phyloP scores from a whole-genome alignment of 2,113 vertebrate genomes.

The Megaptera novaeangliae region DNA sequence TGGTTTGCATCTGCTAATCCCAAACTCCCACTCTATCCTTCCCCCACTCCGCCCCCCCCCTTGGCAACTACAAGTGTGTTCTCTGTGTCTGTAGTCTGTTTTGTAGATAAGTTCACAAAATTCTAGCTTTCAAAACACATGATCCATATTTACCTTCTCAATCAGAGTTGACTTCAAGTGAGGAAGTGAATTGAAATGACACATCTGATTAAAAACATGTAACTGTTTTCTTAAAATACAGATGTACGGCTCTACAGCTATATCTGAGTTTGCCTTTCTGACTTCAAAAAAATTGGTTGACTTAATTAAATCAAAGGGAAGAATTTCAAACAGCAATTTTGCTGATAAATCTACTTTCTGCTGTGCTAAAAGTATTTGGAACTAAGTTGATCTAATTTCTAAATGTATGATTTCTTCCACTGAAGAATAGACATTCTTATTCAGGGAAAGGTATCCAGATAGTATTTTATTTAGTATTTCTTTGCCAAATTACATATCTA shows the following conservation, averaged over 20 bases:
- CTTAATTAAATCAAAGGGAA: background rate
- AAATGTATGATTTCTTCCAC: background rate
- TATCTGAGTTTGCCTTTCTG: background rate
- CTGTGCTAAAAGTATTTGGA: background rate
- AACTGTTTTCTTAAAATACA: background rate
- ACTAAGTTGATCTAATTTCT: constrained; percentile 7
- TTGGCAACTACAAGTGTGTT: background rate
- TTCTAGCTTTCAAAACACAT: background rate
- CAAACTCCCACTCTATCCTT: background rate
- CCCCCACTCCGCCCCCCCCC: background rate
- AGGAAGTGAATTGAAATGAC: background rate
- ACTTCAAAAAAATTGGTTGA: background rate
- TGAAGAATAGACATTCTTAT: background rate
- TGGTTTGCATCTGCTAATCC: background rate
- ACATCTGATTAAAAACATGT: background rate
- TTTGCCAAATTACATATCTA: background rate
- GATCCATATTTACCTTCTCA: background rate
- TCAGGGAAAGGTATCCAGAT: background rate
- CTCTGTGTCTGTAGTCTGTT: background rate
- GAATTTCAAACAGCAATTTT: background rate
- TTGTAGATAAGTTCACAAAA: background rate
- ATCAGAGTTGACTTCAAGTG: background rate
- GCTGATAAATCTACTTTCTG: background rate
- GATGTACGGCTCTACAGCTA: background rate
- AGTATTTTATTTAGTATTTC: background rate